Base-by-base conservation (phyloP, 2,113 vertebrate species). In the Gallinago undulata region DNA sequence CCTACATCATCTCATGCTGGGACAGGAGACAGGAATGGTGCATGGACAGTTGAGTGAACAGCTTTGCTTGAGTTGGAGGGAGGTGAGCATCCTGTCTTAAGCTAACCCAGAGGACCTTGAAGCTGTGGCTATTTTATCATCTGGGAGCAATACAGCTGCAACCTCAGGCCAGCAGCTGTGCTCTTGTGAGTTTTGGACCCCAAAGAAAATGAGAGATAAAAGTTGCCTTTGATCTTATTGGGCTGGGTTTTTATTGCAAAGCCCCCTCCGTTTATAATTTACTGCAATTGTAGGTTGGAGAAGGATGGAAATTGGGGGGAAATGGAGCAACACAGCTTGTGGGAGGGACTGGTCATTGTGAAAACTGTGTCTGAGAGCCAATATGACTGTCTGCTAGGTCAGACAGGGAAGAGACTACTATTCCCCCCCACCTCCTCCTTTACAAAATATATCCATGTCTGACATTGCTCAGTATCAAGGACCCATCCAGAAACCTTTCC, bases 181-280 rank as follows among this genome's bases (percentile, higher is more conserved):
- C 68, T 90, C 35, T 68, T 95, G 91, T 92, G 84, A 92, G 73
- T 78, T 64, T 89, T 82, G 80, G 69, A 92, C 69, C 77, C 84
- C 4, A 2, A 84, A 95, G 91, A 94, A 87, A 67, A 75, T 15
- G 24, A 56, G 76, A 94, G 92, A 90, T 92, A 86, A 95, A 97
- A 92, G 90, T 56, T 60, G 69, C 57, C 81, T 97, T 97, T 97
- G 93, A 96, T 94, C 86, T 89, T 85, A n/a, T 23, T 76, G 87
- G 70, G 50, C 37, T 30, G 48, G 2, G 16, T 0, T 84, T 91
- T 93, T 79, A 69, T 66, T 89, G 74, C 84, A 75, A 70, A 81
- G 93, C 27, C 76, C 43, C 43, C 57, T 69, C 14, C 2, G 0
- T 64, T 76, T 64, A 76, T 78, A 79, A 91, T 90, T 92, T 73